Evolutionary conservation across 2,888 invertebrate species (phyloP).

Genomic region (Acanthoscelides obtectus): DNA sequence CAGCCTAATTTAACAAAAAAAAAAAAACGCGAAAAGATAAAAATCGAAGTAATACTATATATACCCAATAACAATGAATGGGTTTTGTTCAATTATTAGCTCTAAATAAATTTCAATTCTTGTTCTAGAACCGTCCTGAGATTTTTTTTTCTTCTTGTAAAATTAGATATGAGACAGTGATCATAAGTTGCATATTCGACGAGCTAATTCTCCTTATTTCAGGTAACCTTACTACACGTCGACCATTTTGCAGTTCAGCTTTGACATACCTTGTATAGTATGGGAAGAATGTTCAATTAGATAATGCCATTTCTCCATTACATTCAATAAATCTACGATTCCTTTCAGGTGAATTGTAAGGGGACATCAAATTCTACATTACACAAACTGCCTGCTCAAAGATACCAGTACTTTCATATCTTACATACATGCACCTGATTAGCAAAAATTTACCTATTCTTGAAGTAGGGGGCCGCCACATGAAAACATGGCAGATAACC

Average conservation of each 20-base stretch:
- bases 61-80: no score
- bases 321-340: neutral
- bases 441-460: neutral
- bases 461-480: neutral
- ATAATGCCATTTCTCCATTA: neutral
- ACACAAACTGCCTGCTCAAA: neutral
- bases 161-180: no score
- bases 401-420: neutral
- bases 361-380: neutral
- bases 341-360: neutral
- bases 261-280: neutral
- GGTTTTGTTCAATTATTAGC: no score
- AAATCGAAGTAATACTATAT: no score
- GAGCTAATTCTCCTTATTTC: neutral
- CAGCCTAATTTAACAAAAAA: no score
- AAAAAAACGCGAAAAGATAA: no score
- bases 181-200: no score
- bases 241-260: neutral
- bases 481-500: neutral
- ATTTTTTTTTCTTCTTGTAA: no score
- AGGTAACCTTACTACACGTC: neutral
- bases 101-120: no score
- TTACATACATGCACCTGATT: neutral
- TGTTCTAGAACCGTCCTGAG: no score
- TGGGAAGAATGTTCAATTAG: neutral